phyloP scores from a whole-genome alignment of 1,140 invertebrate species.

The Aethina tumida region DNA sequence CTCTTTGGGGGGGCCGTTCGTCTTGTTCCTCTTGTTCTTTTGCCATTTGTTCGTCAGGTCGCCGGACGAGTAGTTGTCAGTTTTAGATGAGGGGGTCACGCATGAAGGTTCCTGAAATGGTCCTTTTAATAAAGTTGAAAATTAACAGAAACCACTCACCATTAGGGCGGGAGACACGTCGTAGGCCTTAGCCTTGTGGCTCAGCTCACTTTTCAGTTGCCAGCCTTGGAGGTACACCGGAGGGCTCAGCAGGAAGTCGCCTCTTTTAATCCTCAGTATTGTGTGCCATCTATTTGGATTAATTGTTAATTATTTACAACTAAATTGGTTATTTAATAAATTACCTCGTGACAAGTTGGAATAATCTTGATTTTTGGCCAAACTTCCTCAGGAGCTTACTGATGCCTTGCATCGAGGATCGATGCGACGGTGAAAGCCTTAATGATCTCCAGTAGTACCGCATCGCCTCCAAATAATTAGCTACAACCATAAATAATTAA shows the following conservation, averaged over 20 bases:
- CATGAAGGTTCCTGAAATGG: conserved; percentile 8
- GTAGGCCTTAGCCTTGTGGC: conserved; percentile 30
- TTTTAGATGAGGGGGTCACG: conserved; percentile 8
- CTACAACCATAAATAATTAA: conserved; percentile 26
- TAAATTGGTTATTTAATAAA: background rate
- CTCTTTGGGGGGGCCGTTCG: conserved; percentile 16
- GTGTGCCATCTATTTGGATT: conserved; percentile 28
- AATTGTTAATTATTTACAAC: background rate
- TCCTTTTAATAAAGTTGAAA: conserved; percentile 6
- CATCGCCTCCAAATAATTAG: conserved; percentile 38
- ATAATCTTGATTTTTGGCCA: conserved; percentile 51
- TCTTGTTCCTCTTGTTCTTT: conserved; percentile 13
- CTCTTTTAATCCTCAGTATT: conserved; percentile 22
- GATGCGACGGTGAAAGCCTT: conserved; percentile 39
- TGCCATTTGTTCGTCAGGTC: conserved; percentile 12
- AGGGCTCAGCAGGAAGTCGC: conserved; percentile 20
- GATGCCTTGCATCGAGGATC: conserved; percentile 44
- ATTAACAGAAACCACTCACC: background rate
- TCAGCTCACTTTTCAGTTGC: conserved; percentile 32
- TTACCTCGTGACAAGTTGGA: conserved; percentile 54
- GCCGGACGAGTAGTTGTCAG: conserved; percentile 6
- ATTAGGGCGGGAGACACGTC: conserved; percentile 12
- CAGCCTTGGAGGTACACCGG: conserved; percentile 33
- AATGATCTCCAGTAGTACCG: conserved; percentile 51
- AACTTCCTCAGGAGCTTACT: conserved; percentile 46